Percentiles rank a stretch among this genome's conserved stretches.
Evolutionary conservation across 2,888 invertebrate genomes (phyloP).

Genomic region (Eristalis arbustorum): DNA sequence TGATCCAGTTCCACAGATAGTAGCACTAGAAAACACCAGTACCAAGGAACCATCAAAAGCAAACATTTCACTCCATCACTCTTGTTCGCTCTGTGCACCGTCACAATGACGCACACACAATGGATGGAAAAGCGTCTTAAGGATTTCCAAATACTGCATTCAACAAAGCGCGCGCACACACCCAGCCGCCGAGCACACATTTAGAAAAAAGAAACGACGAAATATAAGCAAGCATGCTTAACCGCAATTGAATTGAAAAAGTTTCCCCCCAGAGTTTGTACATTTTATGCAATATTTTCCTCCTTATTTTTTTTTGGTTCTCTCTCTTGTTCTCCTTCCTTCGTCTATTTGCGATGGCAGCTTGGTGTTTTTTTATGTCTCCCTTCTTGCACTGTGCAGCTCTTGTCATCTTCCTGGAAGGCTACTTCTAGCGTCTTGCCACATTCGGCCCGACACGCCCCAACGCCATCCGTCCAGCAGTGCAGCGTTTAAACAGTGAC

Average conservation of each 20-base stretch:
- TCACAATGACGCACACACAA: conserved; percentile 54
- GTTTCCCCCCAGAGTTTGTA: conserved; percentile 24
- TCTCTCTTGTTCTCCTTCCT: neutral
- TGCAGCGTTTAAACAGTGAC: conserved; percentile 34
- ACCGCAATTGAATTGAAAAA: conserved; percentile 65
- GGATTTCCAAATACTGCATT: conserved; percentile 67
- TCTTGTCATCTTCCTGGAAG: conserved; percentile 44
- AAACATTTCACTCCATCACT: conserved; percentile 65
- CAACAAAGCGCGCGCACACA: conserved; percentile 49
- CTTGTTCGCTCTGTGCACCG: conserved; percentile 32
- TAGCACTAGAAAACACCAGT: neutral
- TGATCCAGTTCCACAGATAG: conserved; percentile 56
- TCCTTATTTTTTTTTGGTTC: neutral
- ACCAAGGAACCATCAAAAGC: conserved; percentile 48
- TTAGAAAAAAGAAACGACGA: conserved; percentile 26
- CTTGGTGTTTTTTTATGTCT: neutral
- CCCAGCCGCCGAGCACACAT: neutral
- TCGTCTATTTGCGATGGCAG: neutral
- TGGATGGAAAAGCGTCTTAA: conserved; percentile 56
- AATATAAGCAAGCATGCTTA: conserved; percentile 64
- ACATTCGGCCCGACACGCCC: too few species aligned
- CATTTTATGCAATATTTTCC: conserved; percentile 57
- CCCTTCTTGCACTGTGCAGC: conserved; percentile 20
- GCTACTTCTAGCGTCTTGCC: conserved; percentile 25
- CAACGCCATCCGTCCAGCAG: conserved; percentile 1